Evolutionary conservation across 2,113 vertebrate species (phyloP).

Genomic region (Sporophila hypoxantha): DNA sequence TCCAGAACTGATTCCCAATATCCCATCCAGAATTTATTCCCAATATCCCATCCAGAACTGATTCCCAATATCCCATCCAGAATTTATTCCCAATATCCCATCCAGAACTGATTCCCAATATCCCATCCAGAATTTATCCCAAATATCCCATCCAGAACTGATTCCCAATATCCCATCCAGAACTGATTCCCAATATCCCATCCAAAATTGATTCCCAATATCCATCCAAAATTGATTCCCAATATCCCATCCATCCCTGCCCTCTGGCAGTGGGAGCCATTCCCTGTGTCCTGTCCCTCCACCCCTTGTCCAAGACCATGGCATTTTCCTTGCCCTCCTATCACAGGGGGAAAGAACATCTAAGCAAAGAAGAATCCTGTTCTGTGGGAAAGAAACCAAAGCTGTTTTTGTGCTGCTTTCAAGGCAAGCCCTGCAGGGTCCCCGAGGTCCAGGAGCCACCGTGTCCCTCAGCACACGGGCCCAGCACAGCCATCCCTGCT

Average conservation of each 20-base stretch:
- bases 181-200: background rate
- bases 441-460: background rate
- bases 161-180: background rate
- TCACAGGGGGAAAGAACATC: background rate
- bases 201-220: rapidly evolving
- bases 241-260: background rate
- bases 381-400: background rate
- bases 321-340: background rate
- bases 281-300: background rate
- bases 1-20: too few relatives aligned
- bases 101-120: too few relatives aligned
- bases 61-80: too few relatives aligned
- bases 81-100: background rate
- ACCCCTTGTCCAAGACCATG: background rate
- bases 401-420: rapidly evolving
- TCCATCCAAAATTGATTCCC: background rate
- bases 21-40: rapidly evolving
- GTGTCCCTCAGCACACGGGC: background rate
- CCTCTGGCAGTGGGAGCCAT: background rate
- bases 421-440: background rate
- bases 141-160: background rate
- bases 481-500: background rate
- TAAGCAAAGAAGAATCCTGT: background rate
- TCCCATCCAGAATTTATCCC: rapidly evolving
- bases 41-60: background rate